Conservation (phyloP, 2,888 invertebrate genomes). For the Drosophila yooni region DNA sequence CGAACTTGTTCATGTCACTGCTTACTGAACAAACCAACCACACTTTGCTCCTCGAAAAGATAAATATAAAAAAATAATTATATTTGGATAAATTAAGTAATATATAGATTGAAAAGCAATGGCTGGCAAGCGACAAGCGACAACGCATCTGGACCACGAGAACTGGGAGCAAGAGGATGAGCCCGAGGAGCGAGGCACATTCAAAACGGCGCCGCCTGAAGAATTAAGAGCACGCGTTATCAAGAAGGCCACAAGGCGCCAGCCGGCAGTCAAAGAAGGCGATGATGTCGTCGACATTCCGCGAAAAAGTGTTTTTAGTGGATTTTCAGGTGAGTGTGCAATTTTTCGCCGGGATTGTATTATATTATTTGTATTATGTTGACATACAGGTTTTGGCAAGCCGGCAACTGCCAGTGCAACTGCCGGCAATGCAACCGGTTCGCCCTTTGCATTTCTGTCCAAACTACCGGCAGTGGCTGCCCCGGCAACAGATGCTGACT, state of each 20-base stretch:
- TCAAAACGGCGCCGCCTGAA: slow-evolving; percentile 89
- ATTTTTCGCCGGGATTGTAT: not conserved
- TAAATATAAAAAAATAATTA: slow-evolving; percentile 1
- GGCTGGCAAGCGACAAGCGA: slow-evolving; percentile 91
- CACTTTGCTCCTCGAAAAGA: slow-evolving; percentile 1
- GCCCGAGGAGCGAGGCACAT: slow-evolving; percentile 91
- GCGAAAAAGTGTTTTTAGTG: slow-evolving; percentile 88
- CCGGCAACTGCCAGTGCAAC: slow-evolving; percentile 64
- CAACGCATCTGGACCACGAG: slow-evolving; percentile 91
- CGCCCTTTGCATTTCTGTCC: slow-evolving; percentile 81
- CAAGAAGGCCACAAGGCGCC: slow-evolving; percentile 89
- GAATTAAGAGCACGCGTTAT: slow-evolving; percentile 91
- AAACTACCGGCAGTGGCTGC: slow-evolving; percentile 58
- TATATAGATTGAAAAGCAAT: slow-evolving; percentile 83
- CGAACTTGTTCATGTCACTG: slow-evolving; percentile 3
- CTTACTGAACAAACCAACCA: slow-evolving; percentile 11
- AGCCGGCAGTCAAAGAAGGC: slow-evolving; percentile 59
- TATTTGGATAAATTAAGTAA: not conserved
- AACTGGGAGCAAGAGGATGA: slow-evolving; percentile 94
- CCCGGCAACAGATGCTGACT: slow-evolving; percentile 1
- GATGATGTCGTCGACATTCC: slow-evolving; percentile 60
- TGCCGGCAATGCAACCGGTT: slow-evolving; percentile 37
- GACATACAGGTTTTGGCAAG: slow-evolving; percentile 75
- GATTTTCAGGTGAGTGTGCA: slow-evolving; percentile 87
- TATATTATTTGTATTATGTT: slow-evolving; percentile 3